These are phyloP conservation scores for Dexiosoma caninum DNA, from an alignment of 2,888 invertebrate species.

Conservation along the genomic window DNA sequence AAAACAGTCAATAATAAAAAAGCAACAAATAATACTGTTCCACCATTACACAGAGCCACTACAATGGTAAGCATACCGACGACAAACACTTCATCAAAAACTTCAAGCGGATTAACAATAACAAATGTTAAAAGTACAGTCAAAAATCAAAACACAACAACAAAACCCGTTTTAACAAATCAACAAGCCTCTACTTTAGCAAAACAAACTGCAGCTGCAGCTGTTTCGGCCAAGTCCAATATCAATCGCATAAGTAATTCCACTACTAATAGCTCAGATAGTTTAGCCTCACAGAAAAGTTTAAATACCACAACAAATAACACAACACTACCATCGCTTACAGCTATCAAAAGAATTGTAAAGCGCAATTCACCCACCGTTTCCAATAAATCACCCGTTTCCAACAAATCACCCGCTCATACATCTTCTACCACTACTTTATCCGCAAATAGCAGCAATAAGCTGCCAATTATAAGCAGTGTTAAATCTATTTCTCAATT, in stretches of 20 bases:
- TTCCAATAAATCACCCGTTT: too few relatives aligned
- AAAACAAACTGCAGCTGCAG: constrained; percentile 58
- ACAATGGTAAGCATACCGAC: constrained; percentile 19
- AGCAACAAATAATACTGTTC: constrained; percentile 23
- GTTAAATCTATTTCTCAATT: constrained; percentile 56
- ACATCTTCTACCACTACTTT: constrained; percentile 30
- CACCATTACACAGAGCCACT: constrained; percentile 44
- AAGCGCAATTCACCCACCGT: constrained; percentile 34
- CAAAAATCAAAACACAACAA: constrained; percentile 15
- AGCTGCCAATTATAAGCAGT: constrained; percentile 57
- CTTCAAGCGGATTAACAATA: constrained; percentile 51
- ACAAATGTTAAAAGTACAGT: constrained; percentile 47
- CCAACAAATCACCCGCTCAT: constrained; percentile 33
- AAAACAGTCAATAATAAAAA: constrained; percentile 48
- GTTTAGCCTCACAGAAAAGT: background rate
- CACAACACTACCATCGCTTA: constrained; percentile 37
- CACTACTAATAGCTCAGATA: constrained; percentile 6
- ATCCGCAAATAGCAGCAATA: constrained; percentile 41
- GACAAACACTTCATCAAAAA: constrained; percentile 33
- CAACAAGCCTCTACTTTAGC: constrained; percentile 50
- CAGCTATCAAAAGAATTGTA: constrained; percentile 45
- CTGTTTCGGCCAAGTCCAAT: constrained; percentile 58
- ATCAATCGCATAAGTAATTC: constrained; percentile 32
- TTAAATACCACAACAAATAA: constrained; percentile 2
- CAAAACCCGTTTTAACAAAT: constrained; percentile 17